Conservation (phyloP, 1,140 invertebrate species). For the Colletes latitarsis region DNA sequence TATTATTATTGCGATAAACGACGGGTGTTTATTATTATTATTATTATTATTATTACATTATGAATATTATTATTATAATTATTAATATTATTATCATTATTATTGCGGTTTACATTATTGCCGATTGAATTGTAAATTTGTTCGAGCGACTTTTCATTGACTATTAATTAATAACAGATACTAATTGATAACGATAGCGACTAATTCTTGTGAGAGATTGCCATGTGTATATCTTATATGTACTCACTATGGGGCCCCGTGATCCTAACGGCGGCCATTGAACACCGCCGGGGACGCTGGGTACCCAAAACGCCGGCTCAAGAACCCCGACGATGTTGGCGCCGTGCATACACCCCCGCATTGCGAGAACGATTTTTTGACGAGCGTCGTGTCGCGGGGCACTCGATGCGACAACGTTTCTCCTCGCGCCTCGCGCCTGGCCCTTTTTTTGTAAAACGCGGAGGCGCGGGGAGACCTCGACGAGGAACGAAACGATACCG, state of each 20-base stretch:
- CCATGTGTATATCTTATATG: conserved; percentile 81
- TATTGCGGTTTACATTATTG: conserved; percentile 58
- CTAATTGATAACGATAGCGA: conserved; percentile 80
- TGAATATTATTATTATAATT: conserved; percentile 50
- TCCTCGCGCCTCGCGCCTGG: conserved; percentile 63
- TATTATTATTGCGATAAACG: conserved; percentile 58
- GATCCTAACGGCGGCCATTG: conserved; percentile 61
- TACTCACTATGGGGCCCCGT: conserved; percentile 78
- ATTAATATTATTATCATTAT: conserved; percentile 60
- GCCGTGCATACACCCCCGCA: conserved; percentile 38
- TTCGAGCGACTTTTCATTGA: conserved; percentile 69
- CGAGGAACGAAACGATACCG: conserved; percentile 23
- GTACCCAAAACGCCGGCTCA: conserved; percentile 75
- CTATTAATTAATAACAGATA: conserved; percentile 78
- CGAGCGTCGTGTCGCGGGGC: conserved; percentile 41
- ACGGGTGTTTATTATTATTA: conserved; percentile 58
- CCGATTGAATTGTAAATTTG: conserved; percentile 67
- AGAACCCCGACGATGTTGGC: conserved; percentile 68
- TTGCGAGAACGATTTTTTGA: conserved; percentile 1
- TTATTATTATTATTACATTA: conserved; percentile 59
- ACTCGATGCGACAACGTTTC: conserved; percentile 31
- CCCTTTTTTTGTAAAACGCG: conserved; percentile 69
- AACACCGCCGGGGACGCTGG: conserved; percentile 52
- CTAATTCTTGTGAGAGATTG: conserved; percentile 81
- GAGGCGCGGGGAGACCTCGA: conserved; percentile 62